phyloP scores from a whole-genome alignment of 2,888 invertebrate genomes.

The Auanema sp. region DNA sequence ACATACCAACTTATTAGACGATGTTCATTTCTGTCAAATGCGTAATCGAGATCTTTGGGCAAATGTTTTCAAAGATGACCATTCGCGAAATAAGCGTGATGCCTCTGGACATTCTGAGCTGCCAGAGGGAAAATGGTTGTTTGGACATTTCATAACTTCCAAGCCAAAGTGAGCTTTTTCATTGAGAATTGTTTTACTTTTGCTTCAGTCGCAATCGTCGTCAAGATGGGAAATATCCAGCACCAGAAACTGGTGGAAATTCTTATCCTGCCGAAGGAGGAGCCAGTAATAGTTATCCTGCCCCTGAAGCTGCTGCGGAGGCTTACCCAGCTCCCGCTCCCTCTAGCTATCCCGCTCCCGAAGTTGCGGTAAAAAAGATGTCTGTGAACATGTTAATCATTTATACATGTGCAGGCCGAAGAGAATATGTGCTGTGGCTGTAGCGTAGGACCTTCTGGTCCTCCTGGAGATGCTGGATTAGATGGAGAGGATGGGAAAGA shows the following conservation, averaged over 20 bases:
- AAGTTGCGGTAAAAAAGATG: too few relatives aligned
- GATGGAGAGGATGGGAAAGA: constrained; percentile 45
- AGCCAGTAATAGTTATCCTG: neutral
- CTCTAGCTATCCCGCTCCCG: too few relatives aligned
- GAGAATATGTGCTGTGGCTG: constrained; percentile 26
- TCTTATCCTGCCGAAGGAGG: constrained; percentile 8
- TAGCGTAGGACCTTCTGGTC: constrained; percentile 39
- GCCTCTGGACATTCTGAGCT: constrained; percentile 11
- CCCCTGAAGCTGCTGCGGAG: too few relatives aligned
- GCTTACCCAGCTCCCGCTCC: too few relatives aligned
- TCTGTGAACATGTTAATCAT: too few relatives aligned
- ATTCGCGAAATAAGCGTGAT: constrained; percentile 26
- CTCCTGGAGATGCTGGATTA: constrained; percentile 36
- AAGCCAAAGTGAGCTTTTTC: constrained; percentile 10
- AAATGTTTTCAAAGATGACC: constrained; percentile 55
- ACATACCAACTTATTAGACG: constrained; percentile 52
- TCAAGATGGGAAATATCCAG: constrained; percentile 13
- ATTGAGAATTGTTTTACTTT: neutral
- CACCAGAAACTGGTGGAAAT: constrained; percentile 4
- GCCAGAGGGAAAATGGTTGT: constrained; percentile 48
- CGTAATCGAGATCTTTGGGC: constrained; percentile 60
- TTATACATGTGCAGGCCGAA: constrained; percentile 3
- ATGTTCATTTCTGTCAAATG: constrained; percentile 60
- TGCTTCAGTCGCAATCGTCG: constrained; percentile 15
- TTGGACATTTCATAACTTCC: constrained; percentile 48